Evolutionary conservation across 1,140 invertebrate species (phyloP).

Genomic region (Brachionus koreanus): DNA sequence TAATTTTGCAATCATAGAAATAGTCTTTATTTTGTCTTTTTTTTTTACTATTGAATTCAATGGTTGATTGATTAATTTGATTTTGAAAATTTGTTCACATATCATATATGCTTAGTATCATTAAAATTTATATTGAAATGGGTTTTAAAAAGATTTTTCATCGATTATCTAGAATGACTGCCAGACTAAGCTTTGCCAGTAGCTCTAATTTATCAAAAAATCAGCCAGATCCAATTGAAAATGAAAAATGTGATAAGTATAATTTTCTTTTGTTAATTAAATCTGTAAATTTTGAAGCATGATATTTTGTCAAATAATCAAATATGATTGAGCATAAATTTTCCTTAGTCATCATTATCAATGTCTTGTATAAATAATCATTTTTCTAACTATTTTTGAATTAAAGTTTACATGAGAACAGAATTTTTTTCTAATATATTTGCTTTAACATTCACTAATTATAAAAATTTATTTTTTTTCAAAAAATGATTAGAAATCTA

Average conservation of each 20-base stretch:
- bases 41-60: neutral
- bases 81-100: neutral
- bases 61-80: neutral
- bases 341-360: neutral
- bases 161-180: neutral
- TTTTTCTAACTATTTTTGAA: neutral
- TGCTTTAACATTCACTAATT: neutral
- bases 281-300: neutral
- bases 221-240: neutral
- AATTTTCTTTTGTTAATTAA: neutral
- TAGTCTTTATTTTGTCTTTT: neutral
- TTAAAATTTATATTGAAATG: too few species aligned
- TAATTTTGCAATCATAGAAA: neutral
- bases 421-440: neutral
- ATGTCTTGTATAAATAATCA: neutral
- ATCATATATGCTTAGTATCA: too few species aligned
- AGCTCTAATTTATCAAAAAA: neutral
- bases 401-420: neutral
- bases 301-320: neutral
- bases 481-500: conserved; percentile 38
- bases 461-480: neutral
- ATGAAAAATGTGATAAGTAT: neutral
- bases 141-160: neutral
- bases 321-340: neutral
- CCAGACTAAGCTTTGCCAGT: neutral